A percentile compares a stretch with the other conserved stretches of the same genome.
Evolutionary conservation across 1,140 invertebrate genomes (phyloP).

Genomic region (Rhizoglyphus robini): DNA sequence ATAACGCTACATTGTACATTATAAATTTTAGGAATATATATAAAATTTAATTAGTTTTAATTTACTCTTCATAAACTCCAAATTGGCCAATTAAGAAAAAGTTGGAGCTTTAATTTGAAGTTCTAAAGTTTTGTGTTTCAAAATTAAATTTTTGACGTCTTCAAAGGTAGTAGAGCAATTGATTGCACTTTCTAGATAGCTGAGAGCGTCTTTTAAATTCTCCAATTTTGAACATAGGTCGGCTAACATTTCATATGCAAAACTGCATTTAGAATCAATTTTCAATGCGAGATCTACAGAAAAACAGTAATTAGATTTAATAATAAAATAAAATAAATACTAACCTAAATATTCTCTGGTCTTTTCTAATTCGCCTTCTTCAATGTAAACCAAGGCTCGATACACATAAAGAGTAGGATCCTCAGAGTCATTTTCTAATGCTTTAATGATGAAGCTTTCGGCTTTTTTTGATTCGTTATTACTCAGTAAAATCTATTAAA

Average conservation of each 20-base stretch:
- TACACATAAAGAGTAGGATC: conserved; percentile 78
- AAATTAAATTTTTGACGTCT: conserved; percentile 5
- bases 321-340: neutral
- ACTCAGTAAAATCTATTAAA: conserved; percentile 52
- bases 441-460: conserved; percentile 62
- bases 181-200: conserved; percentile 11
- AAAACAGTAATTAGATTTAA: neutral
- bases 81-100: neutral
- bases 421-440: conserved; percentile 60
- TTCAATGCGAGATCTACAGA: conserved; percentile 55
- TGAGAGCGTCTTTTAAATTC: neutral
- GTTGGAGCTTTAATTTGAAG: neutral
- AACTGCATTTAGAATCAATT: conserved; percentile 78
- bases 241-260: conserved; percentile 80
- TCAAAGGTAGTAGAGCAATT: conserved; percentile 13
- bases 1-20: no score
- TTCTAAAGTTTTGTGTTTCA: conserved; percentile 6
- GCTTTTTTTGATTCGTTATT: conserved; percentile 65
- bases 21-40: no score
- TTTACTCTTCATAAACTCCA: no score
- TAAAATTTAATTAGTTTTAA: no score
- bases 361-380: conserved; percentile 60
- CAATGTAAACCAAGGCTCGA: conserved; percentile 59
- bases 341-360: conserved; percentile 51
- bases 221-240: conserved; percentile 2